Base-by-base conservation (phyloP, 2,113 vertebrate genomes). In the Machaerirhynchus nigripectus region DNA sequence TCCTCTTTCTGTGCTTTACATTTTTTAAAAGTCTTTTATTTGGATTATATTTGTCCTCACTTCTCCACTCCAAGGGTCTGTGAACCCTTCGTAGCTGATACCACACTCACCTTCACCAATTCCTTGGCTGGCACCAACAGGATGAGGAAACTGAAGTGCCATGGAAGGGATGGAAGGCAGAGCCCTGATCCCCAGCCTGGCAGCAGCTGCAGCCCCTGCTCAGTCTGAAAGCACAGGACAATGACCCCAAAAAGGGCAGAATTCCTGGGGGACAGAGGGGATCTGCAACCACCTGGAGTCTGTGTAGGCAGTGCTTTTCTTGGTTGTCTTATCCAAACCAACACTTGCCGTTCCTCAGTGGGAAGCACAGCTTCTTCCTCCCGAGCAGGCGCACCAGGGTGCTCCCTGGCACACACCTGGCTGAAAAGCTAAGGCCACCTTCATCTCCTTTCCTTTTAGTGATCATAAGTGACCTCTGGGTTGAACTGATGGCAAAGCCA, bases 371-470 rank as follows among this genome's bases (percentile, higher is more conserved):
- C 71, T 81, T 13, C 65, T 68, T 69, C 95, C 85, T 75, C n/a
- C 42, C 90, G 61, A n/a, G 85, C 94, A 92, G 87, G 81, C 84
- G 47, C 69, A 87, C 73, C 70, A 28, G 53, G 71, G 68, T 73
- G 93, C 63, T 90, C 68, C 86, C 79, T 88, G 84, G 86, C 96
- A 95, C 85, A 93, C 91, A 75, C 86, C 30, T 89, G 96, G 78
- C 94, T 94, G 90, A 86, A 96, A 96, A 97, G 90, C 75, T 95
- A 96, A 96, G 94, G 82, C 93, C 91, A 95, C 95, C 92, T 81
- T 63, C 74, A 79, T 47, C 63, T 73, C 9, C 78, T 82, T 95
- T 75, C 59, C 75, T 93, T 86, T 93, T 86, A 96, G 92, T 97
- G 95, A 94, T 89, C 88, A 27, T 53, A 78, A 95, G 61, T 96